Base-by-base conservation (phyloP, 2,797 vertebrate genomes). In the Galago senegalensis region DNA sequence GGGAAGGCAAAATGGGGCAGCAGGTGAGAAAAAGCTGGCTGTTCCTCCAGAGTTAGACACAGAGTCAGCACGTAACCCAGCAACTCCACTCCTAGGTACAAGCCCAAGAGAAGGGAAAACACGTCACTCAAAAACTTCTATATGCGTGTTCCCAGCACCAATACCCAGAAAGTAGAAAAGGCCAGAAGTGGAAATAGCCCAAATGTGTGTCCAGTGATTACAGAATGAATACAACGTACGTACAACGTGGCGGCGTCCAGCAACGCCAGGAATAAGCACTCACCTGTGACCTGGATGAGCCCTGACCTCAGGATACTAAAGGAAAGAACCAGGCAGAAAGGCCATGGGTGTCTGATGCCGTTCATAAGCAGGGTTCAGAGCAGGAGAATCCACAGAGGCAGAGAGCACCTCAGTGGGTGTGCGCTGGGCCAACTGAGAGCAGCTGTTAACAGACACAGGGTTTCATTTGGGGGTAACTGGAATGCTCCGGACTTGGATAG, bases 301-400 rank as follows among this genome's bases (percentile, higher is more conserved):
- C 72, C 12, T 37, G 61, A 83, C 87, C 89, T 77, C 34, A 31
- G 29, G 9, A 70, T 4, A 2, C 63, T 67, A 63, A 82, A 40
- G 25, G 6, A 69, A 91, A 72, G 69, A 67, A 60, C 23, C 61
- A 70, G 56, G 80, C n/a, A 53, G 13, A 91, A 91, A 95, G 69
- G 40, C 14, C 80, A 46, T 0, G 27, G 17, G 3, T 37, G 2
- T n/a, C 5, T 31, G 67, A 70, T 23, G 87, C 23, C 29, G n/a
- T 43, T 70, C 63, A 14, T 13, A 69, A 12, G 18, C 58, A 85
- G 34, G 31, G 72, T 69, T 43, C 25, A 40, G 29, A 84, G 63
- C 0, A 61, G 40, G 65, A 8, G 77, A 89, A 84, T 61, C 89
- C 43, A 21, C 0, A 73, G 63, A 31, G 46, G 86, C 11, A 87